These are phyloP conservation scores for Psilanteris sp. DNA, from an alignment of 1,140 invertebrate genomes.

Conservation along the genomic window DNA sequence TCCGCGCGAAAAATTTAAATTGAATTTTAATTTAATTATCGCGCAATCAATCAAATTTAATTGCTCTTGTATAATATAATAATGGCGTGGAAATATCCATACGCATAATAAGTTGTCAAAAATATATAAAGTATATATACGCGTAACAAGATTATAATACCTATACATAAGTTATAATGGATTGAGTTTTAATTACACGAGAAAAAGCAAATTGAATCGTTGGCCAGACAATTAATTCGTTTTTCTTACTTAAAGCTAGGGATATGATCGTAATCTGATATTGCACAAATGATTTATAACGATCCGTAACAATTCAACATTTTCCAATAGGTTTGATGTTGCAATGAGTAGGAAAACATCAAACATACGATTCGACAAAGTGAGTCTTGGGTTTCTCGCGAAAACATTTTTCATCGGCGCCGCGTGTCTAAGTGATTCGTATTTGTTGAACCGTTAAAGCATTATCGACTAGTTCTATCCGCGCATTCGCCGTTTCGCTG, in stretches of 20 bases:
- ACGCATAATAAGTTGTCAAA: too few species aligned
- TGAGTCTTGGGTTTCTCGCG: slow-evolving; percentile 36
- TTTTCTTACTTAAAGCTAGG: too few species aligned
- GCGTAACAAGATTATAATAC: too few species aligned
- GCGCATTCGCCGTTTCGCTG: slow-evolving; percentile 47
- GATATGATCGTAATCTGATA: slow-evolving; percentile 8
- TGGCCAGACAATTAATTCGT: not conserved
- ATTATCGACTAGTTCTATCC: slow-evolving; percentile 59
- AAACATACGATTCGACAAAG: slow-evolving; percentile 49
- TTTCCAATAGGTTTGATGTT: slow-evolving; percentile 16
- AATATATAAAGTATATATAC: too few species aligned
- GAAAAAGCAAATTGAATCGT: too few species aligned
- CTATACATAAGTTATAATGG: too few species aligned
- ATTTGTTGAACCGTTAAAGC: slow-evolving; percentile 61
- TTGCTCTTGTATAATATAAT: too few species aligned
- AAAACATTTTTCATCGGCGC: slow-evolving; percentile 54
- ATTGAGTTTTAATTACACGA: too few species aligned
- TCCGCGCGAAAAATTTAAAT: too few species aligned
- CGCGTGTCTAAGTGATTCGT: slow-evolving; percentile 54
- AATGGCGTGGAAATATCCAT: too few species aligned
- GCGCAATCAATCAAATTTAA: too few species aligned
- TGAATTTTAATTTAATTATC: too few species aligned
- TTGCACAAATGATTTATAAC: slow-evolving; percentile 36
- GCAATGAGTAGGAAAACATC: slow-evolving; percentile 40
- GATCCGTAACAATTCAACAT: slow-evolving; percentile 33